These are phyloP conservation scores for Eurypyga helias DNA, from an alignment of 2,113 vertebrate species.

Conservation along the genomic window DNA sequence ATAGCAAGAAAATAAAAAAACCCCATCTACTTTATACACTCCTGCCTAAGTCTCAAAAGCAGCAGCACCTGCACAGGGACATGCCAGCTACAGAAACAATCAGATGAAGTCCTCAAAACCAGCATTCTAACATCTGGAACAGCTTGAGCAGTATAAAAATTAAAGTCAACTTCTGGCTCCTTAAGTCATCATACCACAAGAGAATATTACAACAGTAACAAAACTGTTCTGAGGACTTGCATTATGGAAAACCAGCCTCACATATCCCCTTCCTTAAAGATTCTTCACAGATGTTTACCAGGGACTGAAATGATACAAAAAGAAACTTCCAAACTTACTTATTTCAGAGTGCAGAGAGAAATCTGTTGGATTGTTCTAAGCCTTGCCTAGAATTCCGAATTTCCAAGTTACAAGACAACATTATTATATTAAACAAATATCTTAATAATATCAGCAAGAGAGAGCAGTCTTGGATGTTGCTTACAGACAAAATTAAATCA, in stretches of 20 bases:
- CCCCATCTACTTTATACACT: neutral
- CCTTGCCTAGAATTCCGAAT: neutral
- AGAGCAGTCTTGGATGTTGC: neutral
- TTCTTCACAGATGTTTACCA: neutral
- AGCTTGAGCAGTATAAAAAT: neutral
- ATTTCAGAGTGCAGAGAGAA: neutral
- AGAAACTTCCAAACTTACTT: neutral
- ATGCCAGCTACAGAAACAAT: neutral
- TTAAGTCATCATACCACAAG: neutral
- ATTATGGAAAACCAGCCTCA: neutral
- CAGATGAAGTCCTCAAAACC: neutral
- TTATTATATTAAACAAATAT: neutral
- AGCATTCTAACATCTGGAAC: neutral
- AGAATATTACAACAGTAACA: neutral
- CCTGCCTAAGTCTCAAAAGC: neutral
- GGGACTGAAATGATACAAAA: neutral
- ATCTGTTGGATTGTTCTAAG: neutral
- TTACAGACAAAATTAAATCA: neutral
- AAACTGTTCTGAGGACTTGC: neutral
- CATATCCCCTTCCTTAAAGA: neutral
- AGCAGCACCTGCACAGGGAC: neutral
- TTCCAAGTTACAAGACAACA: neutral
- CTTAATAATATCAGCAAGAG: neutral
- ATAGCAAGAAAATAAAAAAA: neutral
- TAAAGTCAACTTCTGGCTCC: neutral